Evolutionary conservation across 2,888 invertebrate genomes (phyloP), one percentile per base, ranked within the genome.

Genomic region (Smittia aterrima): DNA sequence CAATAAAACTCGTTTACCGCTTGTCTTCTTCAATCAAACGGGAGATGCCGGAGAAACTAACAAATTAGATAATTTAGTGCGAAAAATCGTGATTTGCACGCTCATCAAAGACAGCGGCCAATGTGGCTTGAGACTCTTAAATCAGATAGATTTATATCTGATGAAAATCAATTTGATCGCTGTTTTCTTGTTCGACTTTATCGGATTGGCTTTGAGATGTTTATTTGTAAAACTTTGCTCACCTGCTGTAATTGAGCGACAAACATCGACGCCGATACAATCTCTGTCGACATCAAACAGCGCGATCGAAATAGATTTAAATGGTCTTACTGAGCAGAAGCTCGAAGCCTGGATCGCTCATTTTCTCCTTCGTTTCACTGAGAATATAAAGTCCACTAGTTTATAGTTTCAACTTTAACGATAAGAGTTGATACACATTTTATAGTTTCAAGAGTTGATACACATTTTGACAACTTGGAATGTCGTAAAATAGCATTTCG

Each of bases 151-250:
- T 70, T 70, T 70, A 70, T 70, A 70, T 70, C 70, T 70, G 53
- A 70, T 70, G 70, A 70, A 53, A 70, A 70, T 70, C 70, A 70
- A 70, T 70, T 70, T 70, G 70, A 70, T 70, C 27, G n/a, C 58
- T 20, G n/a, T 16, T 47, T 47, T 18, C 22, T 18, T 58, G 16
- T 18, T 1, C 22, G 22, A 58, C 22, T 58, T 58, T 58, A 18
- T 58, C 18, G 20, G 18, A 47, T 47, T 47, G n/a, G 11, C 47
- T 47, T 47, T 47, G 47, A 11, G 47, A 47, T 47, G 47, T 47
- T 47, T 32, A 32, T 32, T 47, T 47, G 47, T 47, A 3, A 16
- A 47, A n/a, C 16, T 22, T 4, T 18, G 58, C 16, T 58, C 20
- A 58, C 20, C 20, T 58, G 58, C 20, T 11, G 47, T 16, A 47